Evolutionary conservation across 2,888 invertebrate species (phyloP).

Genomic region (Papilio elwesi): DNA sequence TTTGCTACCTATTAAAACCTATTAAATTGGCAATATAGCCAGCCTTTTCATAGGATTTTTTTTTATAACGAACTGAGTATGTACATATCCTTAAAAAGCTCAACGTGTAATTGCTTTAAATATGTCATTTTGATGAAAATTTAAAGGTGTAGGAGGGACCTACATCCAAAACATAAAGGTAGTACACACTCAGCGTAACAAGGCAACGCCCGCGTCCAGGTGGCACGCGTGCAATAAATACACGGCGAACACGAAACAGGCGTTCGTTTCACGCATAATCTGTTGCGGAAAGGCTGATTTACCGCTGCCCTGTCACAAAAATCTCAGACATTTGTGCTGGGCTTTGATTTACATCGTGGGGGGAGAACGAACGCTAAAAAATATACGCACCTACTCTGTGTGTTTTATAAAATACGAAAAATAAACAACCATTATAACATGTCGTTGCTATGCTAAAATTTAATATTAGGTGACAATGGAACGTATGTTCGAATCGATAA

Average conservation of each 20-base stretch:
- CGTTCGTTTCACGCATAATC: constrained; percentile 39
- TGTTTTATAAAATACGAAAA: not conserved
- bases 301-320: constrained; percentile 36
- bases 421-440: not conserved
- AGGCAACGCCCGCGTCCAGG: constrained; percentile 26
- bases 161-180: constrained; percentile 5
- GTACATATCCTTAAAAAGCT: not conserved
- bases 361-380: constrained; percentile 8
- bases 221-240: constrained; percentile 39
- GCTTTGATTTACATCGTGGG: constrained; percentile 34
- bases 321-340: constrained; percentile 38
- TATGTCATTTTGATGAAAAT: constrained; percentile 29
- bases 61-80: not conserved
- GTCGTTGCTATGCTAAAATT: too few species aligned
- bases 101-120: constrained; percentile 2
- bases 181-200: constrained; percentile 21
- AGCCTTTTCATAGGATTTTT: too few species aligned
- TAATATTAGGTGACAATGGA: too few species aligned
- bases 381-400: not conserved
- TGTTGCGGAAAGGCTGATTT: constrained; percentile 37
- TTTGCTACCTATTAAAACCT: too few species aligned
- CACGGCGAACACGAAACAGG: constrained; percentile 37
- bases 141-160: not conserved
- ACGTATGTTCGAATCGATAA: too few species aligned
- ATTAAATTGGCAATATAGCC: too few species aligned